Base-by-base conservation (phyloP, 1,140 invertebrate species). In the Meteorus sp. region DNA sequence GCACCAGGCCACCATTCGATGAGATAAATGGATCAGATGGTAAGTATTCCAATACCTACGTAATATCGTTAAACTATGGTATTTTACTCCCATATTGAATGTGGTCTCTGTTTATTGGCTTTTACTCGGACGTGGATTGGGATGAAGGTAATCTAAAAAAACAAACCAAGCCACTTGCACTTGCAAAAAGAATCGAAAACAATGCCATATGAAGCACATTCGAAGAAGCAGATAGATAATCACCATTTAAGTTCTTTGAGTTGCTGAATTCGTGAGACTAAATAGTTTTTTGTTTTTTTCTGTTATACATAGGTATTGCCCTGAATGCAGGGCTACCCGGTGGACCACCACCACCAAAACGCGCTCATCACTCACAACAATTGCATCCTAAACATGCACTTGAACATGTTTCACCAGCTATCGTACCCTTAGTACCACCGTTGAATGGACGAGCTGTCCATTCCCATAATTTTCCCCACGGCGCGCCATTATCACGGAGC, bases 21-120 rank as follows among this genome's bases (percentile, higher is more conserved):
- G 92, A 95, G 75, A 85, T 91, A 61, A 95, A 95, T 83, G 93
- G 93, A 61, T 86, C 92, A 64, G 91, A 93, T 82, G 89, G 90
- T 92, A 84, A 88, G 84, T 85, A 74, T 63, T 29, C 17, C 51
- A 63, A 45, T 48, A 41, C 15, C 33, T 20, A 17, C 15, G 35
- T 56, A 20, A 39, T 35, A 31, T 35, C 33, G 22, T 11, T 3
- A 31, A 31, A 45, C 3, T 9, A 54, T 31, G 13, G 33, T 52
- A 35, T 4, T 43, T 56, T 56, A 50, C 65, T 51, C 27, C 56
- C 56, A 56, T 71, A 70, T 58, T 72, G 61, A 70, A 67, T 74
- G 33, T 66, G 62, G 54, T 76, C 69, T 77, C 56, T 79, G 66
- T 77, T 76, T 82, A 71, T 72, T 82, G 81, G 81, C 80, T 84